Conservation (phyloP, 1,140 invertebrate genomes). For the Drosophila jambulina region DNA sequence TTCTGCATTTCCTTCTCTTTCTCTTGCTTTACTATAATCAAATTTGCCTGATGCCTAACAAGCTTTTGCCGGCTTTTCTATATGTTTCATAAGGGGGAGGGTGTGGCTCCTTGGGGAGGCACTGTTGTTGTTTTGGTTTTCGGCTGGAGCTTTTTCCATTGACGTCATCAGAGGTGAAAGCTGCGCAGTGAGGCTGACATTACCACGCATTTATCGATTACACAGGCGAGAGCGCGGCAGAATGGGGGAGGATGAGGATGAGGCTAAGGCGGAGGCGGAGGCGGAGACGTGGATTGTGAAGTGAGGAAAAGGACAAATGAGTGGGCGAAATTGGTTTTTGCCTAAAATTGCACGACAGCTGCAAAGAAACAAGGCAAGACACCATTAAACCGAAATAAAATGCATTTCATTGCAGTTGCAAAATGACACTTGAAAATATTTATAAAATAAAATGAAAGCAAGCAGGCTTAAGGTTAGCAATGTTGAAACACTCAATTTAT, state of each 20-base stretch:
- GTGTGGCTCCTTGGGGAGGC: slow-evolving; percentile 24
- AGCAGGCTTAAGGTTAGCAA: background rate
- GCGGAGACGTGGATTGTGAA: background rate
- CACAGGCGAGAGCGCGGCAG: slow-evolving; percentile 3
- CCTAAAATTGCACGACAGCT: slow-evolving; percentile 22
- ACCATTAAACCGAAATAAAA: background rate
- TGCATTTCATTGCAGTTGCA: background rate
- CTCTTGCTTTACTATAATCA: slow-evolving; percentile 71
- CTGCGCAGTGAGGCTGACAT: slow-evolving; percentile 75
- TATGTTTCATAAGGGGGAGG: background rate
- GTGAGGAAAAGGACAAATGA: slow-evolving; percentile 9
- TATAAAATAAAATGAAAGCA: background rate
- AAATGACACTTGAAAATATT: background rate
- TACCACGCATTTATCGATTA: slow-evolving; percentile 81
- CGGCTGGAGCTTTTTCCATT: slow-evolving; percentile 73
- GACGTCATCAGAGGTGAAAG: slow-evolving; percentile 80
- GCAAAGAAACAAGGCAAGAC: background rate
- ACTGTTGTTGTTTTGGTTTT: slow-evolving; percentile 62
- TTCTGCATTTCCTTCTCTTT: slow-evolving; percentile 1
- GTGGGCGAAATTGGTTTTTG: slow-evolving; percentile 41
- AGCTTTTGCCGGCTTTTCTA: slow-evolving; percentile 74
- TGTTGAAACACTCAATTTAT: background rate
- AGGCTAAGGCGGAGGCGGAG: background rate
- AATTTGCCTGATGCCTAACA: slow-evolving; percentile 57
- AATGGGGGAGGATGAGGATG: slow-evolving; percentile 1